These are phyloP conservation scores for Euura saliciscinereae DNA, from an alignment of 1,140 invertebrate species.

Conservation along the genomic window DNA sequence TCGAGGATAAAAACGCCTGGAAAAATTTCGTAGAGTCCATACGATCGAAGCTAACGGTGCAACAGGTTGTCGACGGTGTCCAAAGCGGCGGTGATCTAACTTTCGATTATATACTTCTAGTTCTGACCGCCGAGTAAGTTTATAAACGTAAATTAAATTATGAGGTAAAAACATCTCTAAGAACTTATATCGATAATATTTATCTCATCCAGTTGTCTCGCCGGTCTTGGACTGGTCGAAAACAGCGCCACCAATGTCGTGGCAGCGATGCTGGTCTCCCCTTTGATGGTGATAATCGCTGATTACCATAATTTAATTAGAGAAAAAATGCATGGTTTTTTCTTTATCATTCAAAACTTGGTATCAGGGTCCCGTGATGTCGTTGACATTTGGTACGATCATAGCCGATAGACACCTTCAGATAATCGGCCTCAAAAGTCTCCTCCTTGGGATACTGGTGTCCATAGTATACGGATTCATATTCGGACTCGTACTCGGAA, in stretches of 20 bases:
- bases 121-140: constrained; percentile 77
- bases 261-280: constrained; percentile 87
- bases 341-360: not conserved
- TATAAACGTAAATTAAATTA: constrained; percentile 33
- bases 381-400: constrained; percentile 81
- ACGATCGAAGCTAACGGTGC: constrained; percentile 80
- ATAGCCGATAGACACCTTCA: constrained; percentile 74
- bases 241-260: constrained; percentile 83
- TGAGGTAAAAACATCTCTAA: constrained; percentile 22
- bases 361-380: constrained; percentile 79
- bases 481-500: constrained; percentile 77
- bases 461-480: constrained; percentile 80
- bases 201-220: constrained; percentile 55
- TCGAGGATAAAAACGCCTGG: constrained; percentile 67
- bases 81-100: constrained; percentile 76
- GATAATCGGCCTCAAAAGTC: constrained; percentile 69
- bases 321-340: not conserved
- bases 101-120: constrained; percentile 81
- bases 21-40: constrained; percentile 74
- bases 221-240: constrained; percentile 78
- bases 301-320: not conserved
- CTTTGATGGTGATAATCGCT: constrained; percentile 69
- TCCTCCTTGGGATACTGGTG: constrained; percentile 72
- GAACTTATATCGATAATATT: constrained; percentile 13
- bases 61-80: constrained; percentile 84